phyloP scores from a whole-genome alignment of 2,113 vertebrate genomes.

The Mustela nigripes region DNA sequence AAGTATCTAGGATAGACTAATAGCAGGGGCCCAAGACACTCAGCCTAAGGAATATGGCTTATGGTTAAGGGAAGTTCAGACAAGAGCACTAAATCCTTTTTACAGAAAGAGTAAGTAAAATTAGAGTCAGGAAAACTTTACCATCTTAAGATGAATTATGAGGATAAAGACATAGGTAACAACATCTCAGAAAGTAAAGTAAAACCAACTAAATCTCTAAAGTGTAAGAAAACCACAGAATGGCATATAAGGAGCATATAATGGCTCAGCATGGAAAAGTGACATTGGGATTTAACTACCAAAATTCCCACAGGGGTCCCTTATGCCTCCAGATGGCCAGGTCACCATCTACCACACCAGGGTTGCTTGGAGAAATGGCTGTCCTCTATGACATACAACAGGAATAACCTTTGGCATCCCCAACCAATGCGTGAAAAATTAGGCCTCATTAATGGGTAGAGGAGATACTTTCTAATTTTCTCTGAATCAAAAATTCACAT shows the following conservation, averaged over 20 bases:
- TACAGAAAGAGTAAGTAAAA: neutral
- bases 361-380: neutral
- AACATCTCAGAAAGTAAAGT: neutral
- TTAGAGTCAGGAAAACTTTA: neutral
- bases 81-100: neutral
- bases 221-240: neutral
- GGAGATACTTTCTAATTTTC: neutral
- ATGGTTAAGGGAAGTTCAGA: neutral
- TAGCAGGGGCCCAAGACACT: accelerated
- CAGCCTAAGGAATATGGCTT: neutral
- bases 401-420: neutral
- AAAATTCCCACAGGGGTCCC: neutral
- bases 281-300: neutral
- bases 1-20: accelerated
- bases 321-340: neutral
- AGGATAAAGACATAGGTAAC: neutral
- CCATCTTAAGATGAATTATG: neutral
- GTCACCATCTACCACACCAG: neutral
- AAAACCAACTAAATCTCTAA: neutral
- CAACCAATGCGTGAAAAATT: neutral
- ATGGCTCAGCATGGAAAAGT: neutral
- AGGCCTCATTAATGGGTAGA: neutral
- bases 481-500: neutral
- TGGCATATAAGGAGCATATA: neutral
- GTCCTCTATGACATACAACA: accelerated